phyloP scores from a whole-genome alignment of 2,113 vertebrate species.

The Ascaphus truei region DNA sequence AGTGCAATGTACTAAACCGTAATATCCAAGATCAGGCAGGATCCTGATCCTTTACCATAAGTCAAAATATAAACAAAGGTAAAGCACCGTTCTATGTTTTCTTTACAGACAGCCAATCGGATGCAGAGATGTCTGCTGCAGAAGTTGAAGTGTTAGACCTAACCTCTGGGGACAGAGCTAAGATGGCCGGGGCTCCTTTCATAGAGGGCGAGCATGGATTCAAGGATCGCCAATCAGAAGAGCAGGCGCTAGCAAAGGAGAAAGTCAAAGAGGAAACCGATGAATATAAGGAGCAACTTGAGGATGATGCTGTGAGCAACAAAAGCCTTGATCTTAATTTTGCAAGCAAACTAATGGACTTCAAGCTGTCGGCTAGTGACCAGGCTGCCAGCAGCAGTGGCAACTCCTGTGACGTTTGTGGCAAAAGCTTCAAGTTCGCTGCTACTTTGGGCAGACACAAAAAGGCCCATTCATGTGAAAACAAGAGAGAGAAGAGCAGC shows the following conservation, averaged over 20 bases:
- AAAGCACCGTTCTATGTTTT: slow-evolving; percentile 44
- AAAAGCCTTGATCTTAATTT: slow-evolving; percentile 93
- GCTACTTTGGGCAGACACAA: slow-evolving; percentile 87
- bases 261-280: slow-evolving; percentile 42
- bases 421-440: slow-evolving; percentile 89
- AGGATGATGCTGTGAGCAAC: slow-evolving; percentile 88
- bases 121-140: slow-evolving; percentile 57
- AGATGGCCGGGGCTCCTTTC: slow-evolving; percentile 38
- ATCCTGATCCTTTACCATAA: no score
- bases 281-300: slow-evolving; percentile 50
- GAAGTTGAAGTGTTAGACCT: slow-evolving; percentile 69
- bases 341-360: slow-evolving; percentile 89
- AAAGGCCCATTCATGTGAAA: slow-evolving; percentile 76
- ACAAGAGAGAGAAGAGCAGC: slow-evolving; percentile 50
- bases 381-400: slow-evolving; percentile 53
- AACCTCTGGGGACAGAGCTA: slow-evolving; percentile 30
- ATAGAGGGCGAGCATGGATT: not conserved
- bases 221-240: slow-evolving; percentile 40
- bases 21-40: no score
- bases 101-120: slow-evolving; percentile 80
- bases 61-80: no score
- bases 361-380: slow-evolving; percentile 74
- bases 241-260: slow-evolving; percentile 42
- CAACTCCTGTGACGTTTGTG: slow-evolving; percentile 77
- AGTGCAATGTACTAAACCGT: no score